Conservation (phyloP, 23 tunicate genomes). For the Ciona savignyi region DNA sequence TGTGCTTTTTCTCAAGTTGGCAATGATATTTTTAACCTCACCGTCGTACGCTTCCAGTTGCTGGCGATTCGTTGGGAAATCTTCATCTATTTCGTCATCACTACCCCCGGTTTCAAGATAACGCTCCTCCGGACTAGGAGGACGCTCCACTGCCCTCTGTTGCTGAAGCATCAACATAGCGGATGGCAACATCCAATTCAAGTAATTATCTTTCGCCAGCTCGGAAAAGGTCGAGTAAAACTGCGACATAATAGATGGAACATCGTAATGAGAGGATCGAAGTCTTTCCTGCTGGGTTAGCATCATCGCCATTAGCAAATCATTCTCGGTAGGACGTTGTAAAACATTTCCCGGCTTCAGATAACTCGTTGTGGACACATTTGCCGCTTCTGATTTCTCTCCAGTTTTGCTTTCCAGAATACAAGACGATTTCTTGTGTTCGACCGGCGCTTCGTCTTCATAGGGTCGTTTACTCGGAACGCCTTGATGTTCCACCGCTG, state of each 20-base stretch:
- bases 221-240: neutral
- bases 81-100: slow-evolving; percentile 4
- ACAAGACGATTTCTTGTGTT: neutral
- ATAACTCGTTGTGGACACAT: neutral
- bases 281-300: neutral
- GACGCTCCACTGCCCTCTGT: slow-evolving; percentile 10
- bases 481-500: neutral
- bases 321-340: neutral
- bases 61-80: neutral
- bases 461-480: neutral
- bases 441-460: neutral
- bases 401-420: too few relatives aligned
- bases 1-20: neutral
- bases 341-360: neutral
- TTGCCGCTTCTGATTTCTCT: neutral
- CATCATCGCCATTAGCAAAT: slow-evolving; percentile 1
- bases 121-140: slow-evolving; percentile 18
- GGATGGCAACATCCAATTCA: slow-evolving; percentile 31
- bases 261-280: neutral
- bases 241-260: neutral
- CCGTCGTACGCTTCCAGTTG: neutral
- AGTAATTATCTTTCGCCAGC: neutral
- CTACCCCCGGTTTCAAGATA: slow-evolving; percentile 27
- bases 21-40: neutral
- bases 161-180: slow-evolving; percentile 55